Base-by-base conservation (phyloP, 2,113 vertebrate species). In the Rana temporaria region DNA sequence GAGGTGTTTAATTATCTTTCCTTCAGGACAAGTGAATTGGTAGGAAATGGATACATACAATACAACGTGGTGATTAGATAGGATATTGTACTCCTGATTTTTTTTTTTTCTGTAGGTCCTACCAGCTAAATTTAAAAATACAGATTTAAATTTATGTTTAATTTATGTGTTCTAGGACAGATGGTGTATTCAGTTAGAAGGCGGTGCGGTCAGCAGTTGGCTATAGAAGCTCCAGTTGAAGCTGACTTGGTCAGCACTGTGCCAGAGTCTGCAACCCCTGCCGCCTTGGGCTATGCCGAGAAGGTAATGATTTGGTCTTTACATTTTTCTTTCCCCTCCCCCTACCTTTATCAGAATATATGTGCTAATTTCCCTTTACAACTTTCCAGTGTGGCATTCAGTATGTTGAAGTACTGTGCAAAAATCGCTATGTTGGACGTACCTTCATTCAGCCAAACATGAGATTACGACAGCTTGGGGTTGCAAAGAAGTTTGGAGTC, bases 401-500 rank as follows among this genome's bases (percentile, higher is more conserved):
- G 0, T 99, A 99, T 3, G 92, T 96, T 32, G 98, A 99, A 87
- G 98, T 99, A 38, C 90, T 99, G 18, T 99, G 98, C 89, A 99
- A 99, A 93, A 99, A 99, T 81, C 95, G 98, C 0, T 99, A 99
- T 0, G 98, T 99, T 0, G 98, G 98, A 66, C 95, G 97, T 89
- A 99, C 98, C 0, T 99, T 99, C 64, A 99, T 99, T 89, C 98
- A 99, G 83, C 98, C 98, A 65, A 99, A 99, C 48, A 97, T 97
- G 88, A 95, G 98, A n/a, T 84, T 99, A 87, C 94, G 98, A 84
- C 98, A 99, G 17, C 95, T 99, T 4, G 97, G 98, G 4, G 98
- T 99, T 55, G 97, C 98, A 38, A 99, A 99, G 91, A 99, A 99
- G 89, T 99, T 99, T 78, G 98, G 98, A 0, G 97, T 97, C 14